A percentile compares a stretch with the other conserved stretches of the same genome.
phyloP scores from a whole-genome alignment of 2,113 vertebrate species.

The Gallinago jamesoni region DNA sequence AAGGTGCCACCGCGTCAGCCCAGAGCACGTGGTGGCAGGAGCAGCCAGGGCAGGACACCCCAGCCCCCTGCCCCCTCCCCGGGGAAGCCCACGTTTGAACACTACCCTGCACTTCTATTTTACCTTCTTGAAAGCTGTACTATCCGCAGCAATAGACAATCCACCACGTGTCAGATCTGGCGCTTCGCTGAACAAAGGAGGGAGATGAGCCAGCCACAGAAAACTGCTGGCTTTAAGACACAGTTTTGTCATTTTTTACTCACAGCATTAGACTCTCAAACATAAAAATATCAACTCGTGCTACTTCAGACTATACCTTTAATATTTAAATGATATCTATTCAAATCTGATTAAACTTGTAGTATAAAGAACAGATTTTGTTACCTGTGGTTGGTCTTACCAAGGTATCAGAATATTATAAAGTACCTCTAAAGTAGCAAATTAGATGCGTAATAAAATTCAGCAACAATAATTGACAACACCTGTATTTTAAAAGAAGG shows the following conservation, averaged over 20 bases:
- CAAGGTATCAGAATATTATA: background rate
- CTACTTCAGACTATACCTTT: background rate
- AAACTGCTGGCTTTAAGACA: background rate
- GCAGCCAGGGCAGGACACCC: background rate
- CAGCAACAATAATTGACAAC: background rate
- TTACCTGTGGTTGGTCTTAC: background rate
- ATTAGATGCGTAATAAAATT: background rate
- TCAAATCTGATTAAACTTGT: background rate
- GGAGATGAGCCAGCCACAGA: background rate
- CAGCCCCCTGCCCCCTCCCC: background rate
- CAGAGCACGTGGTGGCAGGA: accelerated
- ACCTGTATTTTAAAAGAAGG: background rate
- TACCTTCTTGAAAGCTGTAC: background rate
- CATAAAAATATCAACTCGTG: background rate
- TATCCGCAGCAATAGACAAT: background rate
- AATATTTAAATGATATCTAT: background rate
- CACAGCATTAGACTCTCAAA: background rate
- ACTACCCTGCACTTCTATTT: background rate
- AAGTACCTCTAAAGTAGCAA: background rate
- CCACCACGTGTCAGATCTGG: accelerated
- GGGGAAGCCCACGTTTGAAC: background rate
- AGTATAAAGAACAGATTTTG: background rate
- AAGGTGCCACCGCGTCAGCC: background rate
- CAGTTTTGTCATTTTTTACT: background rate
- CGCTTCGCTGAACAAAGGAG: background rate